phyloP scores from a whole-genome alignment of 2,888 invertebrate species.

The Byasa hedistus region DNA sequence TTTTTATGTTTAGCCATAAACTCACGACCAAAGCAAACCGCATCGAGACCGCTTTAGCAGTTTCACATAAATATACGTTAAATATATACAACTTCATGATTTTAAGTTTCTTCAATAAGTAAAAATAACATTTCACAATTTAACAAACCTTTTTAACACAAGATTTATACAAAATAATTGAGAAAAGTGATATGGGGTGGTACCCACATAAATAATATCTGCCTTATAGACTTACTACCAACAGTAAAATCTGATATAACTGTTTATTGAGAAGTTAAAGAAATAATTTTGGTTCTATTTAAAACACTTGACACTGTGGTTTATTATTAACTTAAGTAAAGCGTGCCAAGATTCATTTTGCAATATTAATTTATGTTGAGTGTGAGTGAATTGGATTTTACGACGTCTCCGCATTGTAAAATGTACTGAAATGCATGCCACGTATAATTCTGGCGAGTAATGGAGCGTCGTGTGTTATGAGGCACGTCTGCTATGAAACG shows the following conservation, averaged over 20 bases:
- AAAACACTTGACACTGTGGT: background rate
- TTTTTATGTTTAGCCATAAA: background rate
- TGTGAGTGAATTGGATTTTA: conserved; percentile 55
- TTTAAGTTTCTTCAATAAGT: no score
- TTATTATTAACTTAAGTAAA: conserved; percentile 1
- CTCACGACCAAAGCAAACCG: background rate
- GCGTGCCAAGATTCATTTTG: conserved; percentile 21
- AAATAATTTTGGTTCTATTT: background rate
- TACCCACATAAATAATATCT: no score
- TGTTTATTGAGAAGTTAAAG: background rate
- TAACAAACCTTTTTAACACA: no score
- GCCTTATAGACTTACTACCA: no score
- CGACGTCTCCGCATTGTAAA: conserved; percentile 70
- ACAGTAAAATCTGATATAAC: background rate
- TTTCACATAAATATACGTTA: background rate
- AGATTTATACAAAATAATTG: no score
- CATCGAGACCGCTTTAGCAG: background rate
- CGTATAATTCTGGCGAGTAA: conserved; percentile 72
- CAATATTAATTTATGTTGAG: conserved; percentile 48
- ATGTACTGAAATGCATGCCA: conserved; percentile 60
- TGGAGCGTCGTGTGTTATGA: conserved; percentile 67
- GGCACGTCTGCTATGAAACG: conserved; percentile 51
- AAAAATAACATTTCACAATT: no score
- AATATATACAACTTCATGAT: no score
- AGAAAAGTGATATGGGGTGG: no score